Evolutionary conservation across 2,797 vertebrate species (phyloP).

Genomic region (Hemitrygon akajei): DNA sequence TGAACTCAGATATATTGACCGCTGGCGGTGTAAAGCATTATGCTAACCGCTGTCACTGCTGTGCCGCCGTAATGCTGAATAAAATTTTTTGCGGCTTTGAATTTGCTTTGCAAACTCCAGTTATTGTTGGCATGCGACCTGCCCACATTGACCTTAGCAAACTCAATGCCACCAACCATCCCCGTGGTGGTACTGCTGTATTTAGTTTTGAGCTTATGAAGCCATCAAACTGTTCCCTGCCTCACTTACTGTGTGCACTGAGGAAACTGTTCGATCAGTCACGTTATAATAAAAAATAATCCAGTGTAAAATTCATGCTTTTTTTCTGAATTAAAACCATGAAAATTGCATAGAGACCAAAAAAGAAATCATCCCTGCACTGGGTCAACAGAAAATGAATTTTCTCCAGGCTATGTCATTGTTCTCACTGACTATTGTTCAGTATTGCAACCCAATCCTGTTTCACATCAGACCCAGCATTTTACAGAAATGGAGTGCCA

Average conservation of each 20-base stretch:
- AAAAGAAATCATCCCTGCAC: background rate
- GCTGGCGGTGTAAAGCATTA: no score
- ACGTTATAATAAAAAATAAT: slow-evolving; percentile 23
- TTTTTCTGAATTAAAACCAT: slow-evolving; percentile 34
- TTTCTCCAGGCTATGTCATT: slow-evolving; percentile 8
- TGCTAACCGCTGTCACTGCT: no score
- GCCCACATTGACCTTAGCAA: no score
- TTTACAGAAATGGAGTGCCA: background rate
- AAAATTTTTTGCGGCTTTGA: no score
- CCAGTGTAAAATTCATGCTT: slow-evolving; percentile 30
- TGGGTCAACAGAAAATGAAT: slow-evolving; percentile 19
- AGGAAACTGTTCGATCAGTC: background rate
- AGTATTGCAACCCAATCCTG: background rate
- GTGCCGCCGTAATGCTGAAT: no score
- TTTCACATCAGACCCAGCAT: background rate
- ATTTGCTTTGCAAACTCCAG: no score
- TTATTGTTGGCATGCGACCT: no score
- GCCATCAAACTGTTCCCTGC: background rate
- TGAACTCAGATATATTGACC: no score
- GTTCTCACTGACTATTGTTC: background rate
- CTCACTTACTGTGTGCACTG: background rate
- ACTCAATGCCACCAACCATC: background rate
- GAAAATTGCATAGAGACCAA: slow-evolving; percentile 19
- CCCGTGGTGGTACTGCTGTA: no score
- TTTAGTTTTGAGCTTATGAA: background rate